Base-by-base conservation (phyloP, 1,140 invertebrate genomes). In the Heliconius nattereri region DNA sequence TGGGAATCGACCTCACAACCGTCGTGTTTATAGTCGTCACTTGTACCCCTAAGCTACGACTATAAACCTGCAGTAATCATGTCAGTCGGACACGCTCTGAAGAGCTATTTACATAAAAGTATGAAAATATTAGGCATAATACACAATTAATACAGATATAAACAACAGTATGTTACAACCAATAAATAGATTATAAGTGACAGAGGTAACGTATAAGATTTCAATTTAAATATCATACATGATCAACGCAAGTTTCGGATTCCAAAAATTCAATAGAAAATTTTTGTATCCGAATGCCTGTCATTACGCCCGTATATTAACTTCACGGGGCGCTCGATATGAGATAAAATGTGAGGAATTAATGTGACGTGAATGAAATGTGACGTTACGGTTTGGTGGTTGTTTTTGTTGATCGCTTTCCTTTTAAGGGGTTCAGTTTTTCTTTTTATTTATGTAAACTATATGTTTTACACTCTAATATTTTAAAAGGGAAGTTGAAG, bases 281-380 rank as follows among this genome's bases (percentile, higher is more conserved):
- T 26, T 40, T 78, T 81, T 75, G 73, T 72, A 79, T 73, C 49
- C 78, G 81, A 82, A 79, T 77, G 78, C 76, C 78, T 92, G 88
- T 91, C 90, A 90, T 88, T 92, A 87, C 83, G 84, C 76, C 86
- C 87, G 87, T 92, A 90, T 85, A 89, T 91, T 91, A 90, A 85
- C 87, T 85, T 90, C 84, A 85, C 86, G 89, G 90, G 89, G 88
- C 79, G 89, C 85, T 90, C 81, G 81, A 82, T 79, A 52, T 73
- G 13, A 76, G 81, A 80, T 80, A 80, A 80, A 45, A 54, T 32
- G 54, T 23, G n/a, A 57, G 78, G 49, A 75, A 66, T 66, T 66
- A 66, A 66, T 66, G 60, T 29, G 26, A 26, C 11, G 13, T 26
- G n/a, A n/a, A n/a, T n/a, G n/a, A n/a, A 66, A 66, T 66, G 60